These are phyloP conservation scores for Melangyna quadrimaculata DNA, from an alignment of 2,888 invertebrate species.

Conservation along the genomic window DNA sequence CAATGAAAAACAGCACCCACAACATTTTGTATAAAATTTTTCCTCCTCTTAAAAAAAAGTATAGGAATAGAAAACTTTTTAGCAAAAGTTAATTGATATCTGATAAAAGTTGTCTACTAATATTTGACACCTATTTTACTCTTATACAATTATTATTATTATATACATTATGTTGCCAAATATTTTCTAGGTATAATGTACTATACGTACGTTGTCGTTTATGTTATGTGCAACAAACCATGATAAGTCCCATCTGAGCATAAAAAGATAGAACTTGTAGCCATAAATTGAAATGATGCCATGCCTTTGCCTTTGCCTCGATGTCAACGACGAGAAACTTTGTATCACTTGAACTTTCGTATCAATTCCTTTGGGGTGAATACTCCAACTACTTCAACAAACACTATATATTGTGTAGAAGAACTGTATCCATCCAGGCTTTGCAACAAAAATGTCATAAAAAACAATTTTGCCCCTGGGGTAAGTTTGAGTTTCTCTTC, in stretches of 20 bases:
- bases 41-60: neutral
- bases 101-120: constrained; percentile 64
- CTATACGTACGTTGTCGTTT: neutral
- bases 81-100: constrained; percentile 64
- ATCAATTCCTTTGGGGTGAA: constrained; percentile 43
- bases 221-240: constrained; percentile 43
- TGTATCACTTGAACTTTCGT: constrained; percentile 63
- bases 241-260: constrained; percentile 39
- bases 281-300: constrained; percentile 60
- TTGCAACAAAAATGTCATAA: constrained; percentile 1
- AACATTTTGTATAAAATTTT: neutral
- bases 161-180: neutral
- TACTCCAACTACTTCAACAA: constrained; percentile 41
- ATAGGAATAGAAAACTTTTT: constrained; percentile 22
- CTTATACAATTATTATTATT: neutral
- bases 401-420: constrained; percentile 5
- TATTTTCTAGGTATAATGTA: constrained; percentile 19
- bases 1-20: neutral
- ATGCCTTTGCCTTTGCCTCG: constrained; percentile 17
- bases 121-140: constrained; percentile 64
- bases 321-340: constrained; percentile 64
- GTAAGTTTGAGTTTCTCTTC: constrained; percentile 1
- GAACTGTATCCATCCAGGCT: constrained; percentile 6
- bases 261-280: constrained; percentile 48
- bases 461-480: neutral